Base-by-base conservation (phyloP, 2,113 vertebrate species). In the Atherinomorus stipes region DNA sequence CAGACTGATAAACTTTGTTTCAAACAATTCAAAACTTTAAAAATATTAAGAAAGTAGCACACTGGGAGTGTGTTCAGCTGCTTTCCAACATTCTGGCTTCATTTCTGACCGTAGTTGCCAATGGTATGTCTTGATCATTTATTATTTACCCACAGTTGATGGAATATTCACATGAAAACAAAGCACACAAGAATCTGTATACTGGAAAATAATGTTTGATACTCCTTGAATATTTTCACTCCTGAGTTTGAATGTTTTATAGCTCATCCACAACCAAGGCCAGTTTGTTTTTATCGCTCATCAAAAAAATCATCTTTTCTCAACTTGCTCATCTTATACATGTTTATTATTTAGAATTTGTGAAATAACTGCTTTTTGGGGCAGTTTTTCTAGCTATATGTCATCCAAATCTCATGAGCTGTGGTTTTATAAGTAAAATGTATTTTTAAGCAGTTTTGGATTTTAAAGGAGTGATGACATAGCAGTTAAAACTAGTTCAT, bases 1-100 rank as follows among this genome's bases (percentile, higher is more conserved):
- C 58, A n/a, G 44, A 64, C 49, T 64, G 51, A 63, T 72, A 53
- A 61, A 47, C 37, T 64, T n/a, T n/a, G n/a, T n/a, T 31, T 21
- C n/a, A 31, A 22, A 21, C 37, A 19, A 47, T 19, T 53, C 31
- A 56, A 59, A 45, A 38, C 15, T 26, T 21, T 37, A 34, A 42
- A 52, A 78, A 59, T 28, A 70, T 59, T 11, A 11, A 22, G 37
- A 44, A 40, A 44, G 49, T 37, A n/a, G 31, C 53, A 59, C 19
- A 58, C 25, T 21, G 4, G n/a, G 9, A 40, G 9, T 2, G 13
- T 49, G 26, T 37, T 44, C 18, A 19, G 7, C 16, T 57, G 52
- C 11, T 66, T 66, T n/a, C 13, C 44, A 21, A 25, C 18, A 22
- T 26, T 4, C 25, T 31, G 12, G 8, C 23, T 56, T 54, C 9